phyloP scores from a whole-genome alignment of 2,113 vertebrate genomes.

The Hyla sarda region DNA sequence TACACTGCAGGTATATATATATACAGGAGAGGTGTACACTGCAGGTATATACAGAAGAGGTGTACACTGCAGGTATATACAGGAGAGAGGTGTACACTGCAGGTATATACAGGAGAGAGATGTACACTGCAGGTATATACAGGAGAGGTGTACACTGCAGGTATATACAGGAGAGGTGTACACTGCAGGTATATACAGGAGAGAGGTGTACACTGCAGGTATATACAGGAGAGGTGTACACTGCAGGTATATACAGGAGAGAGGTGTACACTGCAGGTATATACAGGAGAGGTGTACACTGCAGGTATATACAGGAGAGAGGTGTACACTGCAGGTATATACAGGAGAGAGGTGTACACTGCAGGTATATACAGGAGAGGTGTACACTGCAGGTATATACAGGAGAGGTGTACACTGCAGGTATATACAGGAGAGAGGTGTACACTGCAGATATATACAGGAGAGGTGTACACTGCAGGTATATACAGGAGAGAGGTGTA shows the following conservation, averaged over 20 bases:
- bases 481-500: background rate
- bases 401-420: background rate
- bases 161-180: background rate
- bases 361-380: background rate
- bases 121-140: background rate
- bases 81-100: background rate
- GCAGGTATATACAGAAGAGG: background rate
- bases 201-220: background rate
- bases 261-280: background rate
- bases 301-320: background rate
- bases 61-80: background rate
- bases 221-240: background rate
- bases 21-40: background rate
- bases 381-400: background rate
- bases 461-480: background rate
- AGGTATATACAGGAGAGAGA: background rate
- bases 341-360: background rate
- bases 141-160: background rate
- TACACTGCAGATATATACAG: background rate
- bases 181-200: no score
- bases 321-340: background rate
- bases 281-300: background rate
- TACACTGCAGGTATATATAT: background rate
- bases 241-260: background rate
- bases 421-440: background rate